Evolutionary conservation across 2,113 vertebrate species (phyloP).

Genomic region (Syngnathus floridae): DNA sequence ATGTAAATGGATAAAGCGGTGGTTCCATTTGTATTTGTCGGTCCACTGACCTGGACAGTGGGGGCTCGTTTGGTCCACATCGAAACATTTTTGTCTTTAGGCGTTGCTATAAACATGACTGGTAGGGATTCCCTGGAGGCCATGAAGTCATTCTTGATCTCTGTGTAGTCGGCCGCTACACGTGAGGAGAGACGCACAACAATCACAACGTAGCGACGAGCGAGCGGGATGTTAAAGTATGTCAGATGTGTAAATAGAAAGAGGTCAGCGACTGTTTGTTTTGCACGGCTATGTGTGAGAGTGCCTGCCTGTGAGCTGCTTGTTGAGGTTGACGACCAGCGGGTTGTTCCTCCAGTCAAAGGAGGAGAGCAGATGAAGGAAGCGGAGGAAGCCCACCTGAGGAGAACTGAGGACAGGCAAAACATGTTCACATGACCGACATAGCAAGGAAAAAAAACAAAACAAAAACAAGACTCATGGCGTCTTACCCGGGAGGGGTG

Average conservation of each 20-base stretch:
- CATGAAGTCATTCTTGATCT: conserved; percentile 84
- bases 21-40: conserved; percentile 13
- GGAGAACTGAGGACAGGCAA: conserved; percentile 74
- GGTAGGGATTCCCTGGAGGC: conserved; percentile 78
- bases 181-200: conserved; percentile 40
- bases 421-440: conserved; percentile 37
- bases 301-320: conserved; percentile 79
- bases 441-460: conserved; percentile 35
- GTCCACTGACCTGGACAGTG: conserved; percentile 76
- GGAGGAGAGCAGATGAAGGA: conserved; percentile 82
- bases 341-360: conserved; percentile 96
- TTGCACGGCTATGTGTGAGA: conserved; percentile 10
- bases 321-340: conserved; percentile 86
- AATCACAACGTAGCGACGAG: conserved; percentile 18
- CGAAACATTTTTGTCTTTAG: conserved; percentile 80
- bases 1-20: background rate
- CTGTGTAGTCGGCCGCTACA: conserved; percentile 77
- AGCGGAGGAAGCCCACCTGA: conserved; percentile 90
- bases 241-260: conserved; percentile 36
- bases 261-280: conserved; percentile 31
- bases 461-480: conserved; percentile 5
- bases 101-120: conserved; percentile 86
- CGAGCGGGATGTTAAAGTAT: conserved; percentile 43
- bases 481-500: conserved; percentile 79
- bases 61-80: conserved; percentile 85